Base-by-base conservation (phyloP, 2,797 vertebrate species). In the Pangasius djambal region DNA sequence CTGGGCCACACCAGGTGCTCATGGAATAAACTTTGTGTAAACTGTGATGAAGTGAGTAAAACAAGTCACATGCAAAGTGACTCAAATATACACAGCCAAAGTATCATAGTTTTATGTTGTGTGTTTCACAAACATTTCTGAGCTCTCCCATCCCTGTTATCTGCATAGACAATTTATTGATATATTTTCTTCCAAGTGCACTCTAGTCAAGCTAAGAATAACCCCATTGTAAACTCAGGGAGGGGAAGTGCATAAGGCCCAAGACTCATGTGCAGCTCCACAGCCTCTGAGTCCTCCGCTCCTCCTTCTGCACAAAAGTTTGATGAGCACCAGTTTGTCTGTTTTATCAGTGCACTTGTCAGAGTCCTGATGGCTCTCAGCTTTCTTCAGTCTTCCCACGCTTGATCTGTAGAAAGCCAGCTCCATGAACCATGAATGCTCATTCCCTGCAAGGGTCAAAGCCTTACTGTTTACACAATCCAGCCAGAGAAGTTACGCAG, bases 391-490 rank as follows among this genome's bases (percentile, higher is more conserved):
- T 78, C 81, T 84, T 88, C 81, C 87, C 63, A 79, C 77, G 34
- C 22, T 69, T 81, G 59, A 65, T 89, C 75, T 1, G 87, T 91
- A 89, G 90, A 89, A 69, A 74, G 34, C 90, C 92, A 95, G 93
- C 92, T 86, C 86, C 15, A 91, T 94, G 94, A 95, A 95, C 94
- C 89, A 93, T 94, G 79, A 96, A 94, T 95, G 92, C 91, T 91
- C 93, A 91, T 95, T 95, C 93, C 92, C 94, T 93, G 31, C 69
- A 37, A 37, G 93, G 94, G 95, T 96, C 95, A 92, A 93, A 94
- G 93, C 95, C 92, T 52, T 22, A 92, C 79, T 96, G 96, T 97
- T 97, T 97, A 96, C 92, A 94, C 90, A 95, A 94, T 82, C 83
- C 95, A 96, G 95, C 95, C 94, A 92, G 93, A 92, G 93, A 94